phyloP scores from a whole-genome alignment of 2,797 vertebrate genomes.

The Champsocephalus esox region DNA sequence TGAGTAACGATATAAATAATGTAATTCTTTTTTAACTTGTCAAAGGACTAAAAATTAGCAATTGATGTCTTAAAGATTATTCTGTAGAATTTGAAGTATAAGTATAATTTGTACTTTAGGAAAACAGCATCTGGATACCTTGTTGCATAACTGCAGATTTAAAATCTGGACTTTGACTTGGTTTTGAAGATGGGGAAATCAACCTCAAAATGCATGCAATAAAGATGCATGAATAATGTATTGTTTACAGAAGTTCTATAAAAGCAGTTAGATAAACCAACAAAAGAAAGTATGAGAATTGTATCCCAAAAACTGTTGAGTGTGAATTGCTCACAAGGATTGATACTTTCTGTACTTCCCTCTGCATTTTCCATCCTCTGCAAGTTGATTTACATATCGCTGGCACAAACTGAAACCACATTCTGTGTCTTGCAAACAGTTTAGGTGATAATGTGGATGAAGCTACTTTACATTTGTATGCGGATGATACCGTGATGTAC shows the following conservation, averaged over 20 bases:
- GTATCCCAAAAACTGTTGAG: neutral
- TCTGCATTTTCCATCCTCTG: neutral
- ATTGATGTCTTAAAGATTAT: neutral
- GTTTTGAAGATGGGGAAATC: slow-evolving; percentile 2
- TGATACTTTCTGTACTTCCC: neutral
- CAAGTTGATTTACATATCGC: neutral
- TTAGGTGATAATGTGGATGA: too few species aligned
- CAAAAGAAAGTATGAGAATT: neutral
- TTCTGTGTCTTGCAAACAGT: too few species aligned
- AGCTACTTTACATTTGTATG: too few species aligned
- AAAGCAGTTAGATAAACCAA: slow-evolving; percentile 1
- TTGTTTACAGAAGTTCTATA: slow-evolving; percentile 3
- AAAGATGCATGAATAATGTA: neutral
- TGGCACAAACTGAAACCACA: too few species aligned
- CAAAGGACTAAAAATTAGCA: slow-evolving; percentile 27
- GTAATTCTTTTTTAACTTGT: slow-evolving; percentile 28
- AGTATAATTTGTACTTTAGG: neutral
- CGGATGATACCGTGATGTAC: too few species aligned
- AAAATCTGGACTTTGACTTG: slow-evolving; percentile 1
- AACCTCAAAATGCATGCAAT: neutral
- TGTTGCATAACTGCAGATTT: neutral
- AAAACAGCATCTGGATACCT: slow-evolving; percentile 3
- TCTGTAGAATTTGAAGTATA: neutral
- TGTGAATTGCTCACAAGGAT: slow-evolving; percentile 6
- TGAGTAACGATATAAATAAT: slow-evolving; percentile 40